phyloP scores from a whole-genome alignment of 2,888 invertebrate genomes.

The Monopis laevigella region DNA sequence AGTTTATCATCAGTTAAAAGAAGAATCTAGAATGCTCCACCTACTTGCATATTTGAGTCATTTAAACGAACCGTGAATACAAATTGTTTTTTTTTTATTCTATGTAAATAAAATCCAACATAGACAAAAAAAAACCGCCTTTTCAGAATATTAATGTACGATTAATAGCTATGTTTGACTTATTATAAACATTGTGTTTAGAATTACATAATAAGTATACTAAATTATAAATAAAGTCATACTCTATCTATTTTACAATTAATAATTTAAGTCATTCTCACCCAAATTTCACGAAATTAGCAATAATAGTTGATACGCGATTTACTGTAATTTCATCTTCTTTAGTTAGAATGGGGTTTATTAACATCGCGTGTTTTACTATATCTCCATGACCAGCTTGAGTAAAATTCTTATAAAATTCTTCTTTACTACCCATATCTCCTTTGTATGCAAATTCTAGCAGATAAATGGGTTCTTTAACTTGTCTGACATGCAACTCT shows the following conservation, averaged over 20 bases:
- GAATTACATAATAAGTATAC: no score
- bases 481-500: not conserved
- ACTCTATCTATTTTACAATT: not conserved
- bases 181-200: no score
- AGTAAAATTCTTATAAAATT: conserved; percentile 6
- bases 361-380: conserved; percentile 5
- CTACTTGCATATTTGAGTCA: no score
- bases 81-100: no score
- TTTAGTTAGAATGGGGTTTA: not conserved
- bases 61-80: no score
- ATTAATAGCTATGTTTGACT: no score
- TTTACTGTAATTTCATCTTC: not conserved
- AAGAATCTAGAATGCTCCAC: no score
- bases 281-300: conserved; percentile 8
- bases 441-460: conserved; percentile 10
- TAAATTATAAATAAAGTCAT: no score
- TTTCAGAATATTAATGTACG: no score
- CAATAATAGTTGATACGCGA: conserved; percentile 5
- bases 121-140: no score
- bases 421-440: not conserved
- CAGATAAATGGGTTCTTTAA: conserved; percentile 8
- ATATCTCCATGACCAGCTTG: conserved; percentile 11
- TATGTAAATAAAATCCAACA: no score
- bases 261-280: conserved; percentile 5
- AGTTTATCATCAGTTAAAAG: no score